Conservation (phyloP, 2,888 invertebrate genomes). For the Drosophila paranaensis region DNA sequence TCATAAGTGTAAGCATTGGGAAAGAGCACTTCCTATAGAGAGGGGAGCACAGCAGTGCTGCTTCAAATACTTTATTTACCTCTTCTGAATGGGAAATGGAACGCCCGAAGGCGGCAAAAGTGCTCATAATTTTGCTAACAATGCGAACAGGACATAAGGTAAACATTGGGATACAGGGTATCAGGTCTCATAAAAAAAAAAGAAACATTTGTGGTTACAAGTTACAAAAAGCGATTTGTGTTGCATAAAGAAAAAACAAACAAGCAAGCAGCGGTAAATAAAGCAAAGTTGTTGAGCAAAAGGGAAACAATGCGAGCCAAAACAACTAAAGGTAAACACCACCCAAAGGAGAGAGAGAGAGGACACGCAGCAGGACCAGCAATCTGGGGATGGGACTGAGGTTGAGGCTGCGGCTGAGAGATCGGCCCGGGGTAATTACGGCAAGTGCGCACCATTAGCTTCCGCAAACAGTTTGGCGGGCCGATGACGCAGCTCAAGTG, state of each 20-base stretch:
- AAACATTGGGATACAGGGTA: conserved; percentile 39
- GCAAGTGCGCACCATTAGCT: conserved; percentile 81
- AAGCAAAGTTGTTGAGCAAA: conserved; percentile 66
- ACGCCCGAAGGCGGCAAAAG: conserved; percentile 69
- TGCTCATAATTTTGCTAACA: conserved; percentile 71
- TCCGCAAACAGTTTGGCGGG: conserved; percentile 68
- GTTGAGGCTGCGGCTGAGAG: conserved; percentile 30
- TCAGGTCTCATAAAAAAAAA: conserved; percentile 19
- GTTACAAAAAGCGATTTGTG: conserved; percentile 75
- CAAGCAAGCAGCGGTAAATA: conserved; percentile 59
- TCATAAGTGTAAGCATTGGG: conserved; percentile 7
- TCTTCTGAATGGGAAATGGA: conserved; percentile 15
- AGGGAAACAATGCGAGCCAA: conserved; percentile 63
- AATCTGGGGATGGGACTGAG: not conserved
- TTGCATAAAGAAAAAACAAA: conserved; percentile 63
- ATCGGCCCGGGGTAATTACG: conserved; percentile 69
- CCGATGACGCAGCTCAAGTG: conserved; percentile 78
- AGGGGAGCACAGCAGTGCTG: conserved; percentile 15
- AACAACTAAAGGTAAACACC: conserved; percentile 60
- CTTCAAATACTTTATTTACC: conserved; percentile 71
- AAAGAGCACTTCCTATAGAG: conserved; percentile 12
- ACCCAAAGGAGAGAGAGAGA: conserved; percentile 22
- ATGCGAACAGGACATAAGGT: conserved; percentile 46
- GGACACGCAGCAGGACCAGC: conserved; percentile 10
- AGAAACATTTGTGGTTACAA: conserved; percentile 66